Percentiles rank a stretch among this genome's conserved stretches.
phyloP scores from a whole-genome alignment of 2,797 vertebrate species.

The Oophaga sylvatica region DNA sequence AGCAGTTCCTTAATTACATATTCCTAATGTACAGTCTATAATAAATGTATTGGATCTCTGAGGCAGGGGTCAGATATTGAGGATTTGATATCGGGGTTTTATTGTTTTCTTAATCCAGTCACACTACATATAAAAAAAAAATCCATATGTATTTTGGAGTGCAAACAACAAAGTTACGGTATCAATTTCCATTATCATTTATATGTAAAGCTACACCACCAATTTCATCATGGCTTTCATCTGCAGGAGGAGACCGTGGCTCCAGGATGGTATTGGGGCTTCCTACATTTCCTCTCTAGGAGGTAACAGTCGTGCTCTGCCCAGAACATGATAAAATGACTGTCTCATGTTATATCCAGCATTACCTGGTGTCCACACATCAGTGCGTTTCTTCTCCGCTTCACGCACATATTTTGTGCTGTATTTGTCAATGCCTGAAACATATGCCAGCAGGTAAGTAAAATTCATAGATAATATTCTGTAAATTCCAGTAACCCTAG shows the following conservation, averaged over 20 bases:
- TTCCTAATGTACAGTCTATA: too few species aligned
- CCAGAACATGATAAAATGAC: background rate
- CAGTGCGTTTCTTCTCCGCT: constrained; percentile 62
- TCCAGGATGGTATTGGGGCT: background rate
- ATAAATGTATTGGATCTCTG: too few species aligned
- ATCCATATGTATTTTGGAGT: too few species aligned
- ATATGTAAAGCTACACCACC: too few species aligned
- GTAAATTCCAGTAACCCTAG: background rate
- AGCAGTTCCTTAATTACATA: background rate
- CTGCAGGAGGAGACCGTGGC: background rate
- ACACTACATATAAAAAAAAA: too few species aligned
- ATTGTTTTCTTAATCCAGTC: too few species aligned
- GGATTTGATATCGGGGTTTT: too few species aligned
- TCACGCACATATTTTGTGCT: constrained; percentile 70
- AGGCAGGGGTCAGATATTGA: too few species aligned
- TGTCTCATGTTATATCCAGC: background rate
- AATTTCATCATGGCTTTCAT: background rate
- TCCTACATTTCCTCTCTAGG: background rate
- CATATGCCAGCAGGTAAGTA: constrained; percentile 19
- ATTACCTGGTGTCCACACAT: constrained; percentile 70
- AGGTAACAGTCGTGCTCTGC: background rate
- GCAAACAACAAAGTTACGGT: too few species aligned
- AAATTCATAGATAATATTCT: background rate
- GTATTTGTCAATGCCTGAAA: constrained; percentile 70
- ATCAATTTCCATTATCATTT: too few species aligned